These are phyloP conservation scores for Diarsia mendica DNA, from an alignment of 2,888 invertebrate species.

Conservation along the genomic window DNA sequence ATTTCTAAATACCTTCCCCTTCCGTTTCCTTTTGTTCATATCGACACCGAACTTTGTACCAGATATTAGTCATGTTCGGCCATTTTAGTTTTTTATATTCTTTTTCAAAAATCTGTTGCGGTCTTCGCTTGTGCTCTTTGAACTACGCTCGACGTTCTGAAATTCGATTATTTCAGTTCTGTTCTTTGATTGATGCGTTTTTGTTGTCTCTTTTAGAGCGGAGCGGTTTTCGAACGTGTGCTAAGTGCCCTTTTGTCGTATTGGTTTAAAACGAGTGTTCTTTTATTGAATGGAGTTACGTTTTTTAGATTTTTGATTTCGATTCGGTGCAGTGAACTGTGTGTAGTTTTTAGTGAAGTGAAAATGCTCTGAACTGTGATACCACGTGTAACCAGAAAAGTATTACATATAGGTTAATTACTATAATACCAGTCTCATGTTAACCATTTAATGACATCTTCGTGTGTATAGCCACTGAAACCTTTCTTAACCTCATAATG, in stretches of 20 bases:
- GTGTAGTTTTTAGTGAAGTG: conserved; percentile 41
- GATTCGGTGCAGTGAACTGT: conserved; percentile 37
- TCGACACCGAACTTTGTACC: conserved; percentile 86
- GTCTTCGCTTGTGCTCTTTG: conserved; percentile 87
- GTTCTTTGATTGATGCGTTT: conserved; percentile 89
- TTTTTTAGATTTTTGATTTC: conserved; percentile 46
- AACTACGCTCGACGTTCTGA: conserved; percentile 85
- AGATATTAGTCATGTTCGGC: conserved; percentile 86
- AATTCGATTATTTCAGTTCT: conserved; percentile 88
- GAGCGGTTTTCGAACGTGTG: conserved; percentile 80
- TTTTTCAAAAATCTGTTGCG: conserved; percentile 84
- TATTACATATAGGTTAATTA: not conserved
- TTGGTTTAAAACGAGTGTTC: conserved; percentile 68
- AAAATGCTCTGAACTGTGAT: not conserved
- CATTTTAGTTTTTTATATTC: conserved; percentile 69
- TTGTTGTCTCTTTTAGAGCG: conserved; percentile 79
- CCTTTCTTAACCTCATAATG: conserved; percentile 40
- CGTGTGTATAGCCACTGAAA: conserved; percentile 42
- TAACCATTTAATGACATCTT: conserved; percentile 27
- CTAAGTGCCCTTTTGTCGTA: conserved; percentile 81
- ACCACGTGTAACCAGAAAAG: not conserved
- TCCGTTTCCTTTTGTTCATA: conserved; percentile 83
- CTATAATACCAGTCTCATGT: conserved; percentile 6
- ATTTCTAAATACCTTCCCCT: conserved; percentile 82
- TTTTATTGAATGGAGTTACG: conserved; percentile 64